Conservation (phyloP, 1,140 invertebrate genomes). For the Aphaenogaster ashmeadi region DNA sequence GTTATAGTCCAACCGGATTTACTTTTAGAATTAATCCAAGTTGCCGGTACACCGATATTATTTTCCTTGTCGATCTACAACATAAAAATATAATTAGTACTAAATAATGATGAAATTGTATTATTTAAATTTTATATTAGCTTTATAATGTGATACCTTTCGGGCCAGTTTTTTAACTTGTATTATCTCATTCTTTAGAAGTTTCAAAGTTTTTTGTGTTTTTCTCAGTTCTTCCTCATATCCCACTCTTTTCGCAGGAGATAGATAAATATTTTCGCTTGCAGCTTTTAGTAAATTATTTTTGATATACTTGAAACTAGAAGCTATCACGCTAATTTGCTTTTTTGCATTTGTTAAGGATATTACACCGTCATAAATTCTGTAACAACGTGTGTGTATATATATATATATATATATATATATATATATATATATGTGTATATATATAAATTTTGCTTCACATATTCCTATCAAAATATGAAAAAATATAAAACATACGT, state of each 20-base stretch:
- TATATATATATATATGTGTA: not conserved
- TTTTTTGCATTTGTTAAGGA: constrained; percentile 77
- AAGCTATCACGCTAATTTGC: constrained; percentile 80
- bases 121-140: constrained; percentile 23
- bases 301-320: constrained; percentile 81
- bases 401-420: not conserved
- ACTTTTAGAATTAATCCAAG: constrained; percentile 76
- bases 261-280: constrained; percentile 60
- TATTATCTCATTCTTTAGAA: constrained; percentile 77
- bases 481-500: constrained; percentile 67
- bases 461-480: not conserved
- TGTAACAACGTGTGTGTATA: constrained; percentile 56
- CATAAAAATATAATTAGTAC: constrained; percentile 44
- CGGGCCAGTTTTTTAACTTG: constrained; percentile 72
- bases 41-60: constrained; percentile 74
- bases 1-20: constrained; percentile 77
- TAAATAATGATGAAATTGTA: constrained; percentile 15
- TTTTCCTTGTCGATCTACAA: constrained; percentile 77
- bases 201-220: constrained; percentile 70
- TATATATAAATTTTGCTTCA: not conserved
- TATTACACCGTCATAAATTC: constrained; percentile 78
- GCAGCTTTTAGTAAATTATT: constrained; percentile 70
- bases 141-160: constrained; percentile 70
- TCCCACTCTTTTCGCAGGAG: constrained; percentile 59
- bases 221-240: constrained; percentile 75